A percentile compares a stretch with the other conserved stretches of the same genome.
phyloP scores from a whole-genome alignment of 92 coral and sea anemone genomes.

The Palythoa heliodiscus region DNA sequence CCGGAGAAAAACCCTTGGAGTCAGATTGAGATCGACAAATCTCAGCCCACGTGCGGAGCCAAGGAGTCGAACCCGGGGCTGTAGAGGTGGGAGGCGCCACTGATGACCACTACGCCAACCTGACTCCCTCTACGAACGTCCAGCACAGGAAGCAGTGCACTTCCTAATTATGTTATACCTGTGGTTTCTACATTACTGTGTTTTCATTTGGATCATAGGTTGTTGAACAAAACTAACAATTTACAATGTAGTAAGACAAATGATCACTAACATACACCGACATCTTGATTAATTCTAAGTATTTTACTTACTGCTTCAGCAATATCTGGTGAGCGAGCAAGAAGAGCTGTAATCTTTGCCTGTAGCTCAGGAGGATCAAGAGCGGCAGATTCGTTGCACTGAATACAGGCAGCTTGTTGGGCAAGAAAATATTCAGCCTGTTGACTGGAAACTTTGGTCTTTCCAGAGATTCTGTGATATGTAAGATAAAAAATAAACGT shows the following conservation, averaged over 20 bases:
- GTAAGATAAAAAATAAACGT: not conserved
- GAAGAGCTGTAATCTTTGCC: slow-evolving; percentile 70
- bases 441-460: slow-evolving; percentile 67
- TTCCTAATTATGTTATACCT: too few species aligned
- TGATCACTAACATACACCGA: too few species aligned
- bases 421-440: slow-evolving; percentile 92
- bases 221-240: not conserved
- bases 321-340: slow-evolving; percentile 76
- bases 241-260: not conserved
- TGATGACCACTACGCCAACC: too few species aligned
- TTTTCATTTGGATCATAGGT: too few species aligned
- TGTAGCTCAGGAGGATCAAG: slow-evolving; percentile 82
- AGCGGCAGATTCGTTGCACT: slow-evolving; percentile 84
- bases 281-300: not conserved
- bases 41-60: too few species aligned
- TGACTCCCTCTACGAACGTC: too few species aligned
- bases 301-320: slow-evolving; percentile 87
- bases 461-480: not conserved
- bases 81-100: too few species aligned
- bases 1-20: too few species aligned
- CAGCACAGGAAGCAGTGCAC: too few species aligned
- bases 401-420: slow-evolving; percentile 89
- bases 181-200: too few species aligned
- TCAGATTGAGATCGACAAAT: too few species aligned
- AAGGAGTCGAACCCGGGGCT: too few species aligned